phyloP scores from a whole-genome alignment of 2,888 invertebrate genomes.

The Acleris cristana region DNA sequence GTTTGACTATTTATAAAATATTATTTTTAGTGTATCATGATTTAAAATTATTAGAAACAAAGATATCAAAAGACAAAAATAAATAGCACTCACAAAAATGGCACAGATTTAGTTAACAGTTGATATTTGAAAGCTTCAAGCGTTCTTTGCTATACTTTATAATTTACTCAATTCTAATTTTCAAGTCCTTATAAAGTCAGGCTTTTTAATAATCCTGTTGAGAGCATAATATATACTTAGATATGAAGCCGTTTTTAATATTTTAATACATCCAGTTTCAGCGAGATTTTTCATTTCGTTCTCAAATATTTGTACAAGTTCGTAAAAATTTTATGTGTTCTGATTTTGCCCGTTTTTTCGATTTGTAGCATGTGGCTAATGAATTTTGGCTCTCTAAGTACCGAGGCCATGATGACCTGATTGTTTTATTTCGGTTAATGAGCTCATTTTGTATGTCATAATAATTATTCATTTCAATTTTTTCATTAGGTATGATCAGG shows the following conservation, averaged over 20 bases:
- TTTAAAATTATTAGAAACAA: too few species aligned
- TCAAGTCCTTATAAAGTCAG: not conserved
- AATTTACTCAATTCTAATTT: not conserved
- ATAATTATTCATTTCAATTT: too few species aligned
- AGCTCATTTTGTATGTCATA: too few species aligned
- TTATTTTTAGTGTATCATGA: too few species aligned
- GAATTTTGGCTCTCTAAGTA: too few species aligned
- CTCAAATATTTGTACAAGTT: slow-evolving; percentile 26
- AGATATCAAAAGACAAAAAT: too few species aligned
- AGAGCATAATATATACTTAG: not conserved
- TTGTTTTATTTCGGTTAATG: too few species aligned
- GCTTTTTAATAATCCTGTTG: not conserved
- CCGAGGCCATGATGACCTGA: too few species aligned
- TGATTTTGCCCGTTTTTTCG: slow-evolving; percentile 22
- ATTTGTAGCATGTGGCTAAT: slow-evolving; percentile 10
- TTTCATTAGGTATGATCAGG: too few species aligned
- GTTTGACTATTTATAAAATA: too few species aligned
- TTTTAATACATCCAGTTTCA: not conserved
- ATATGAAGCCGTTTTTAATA: not conserved
- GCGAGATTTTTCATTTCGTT: slow-evolving; percentile 16
- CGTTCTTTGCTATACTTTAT: not conserved
- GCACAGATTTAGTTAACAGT: too few species aligned
- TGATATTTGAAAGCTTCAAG: not conserved
- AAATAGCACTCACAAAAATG: too few species aligned
- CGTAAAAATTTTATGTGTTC: slow-evolving; percentile 28